Conservation (phyloP, 2,113 vertebrate species). For the Gymnogyps californianus region DNA sequence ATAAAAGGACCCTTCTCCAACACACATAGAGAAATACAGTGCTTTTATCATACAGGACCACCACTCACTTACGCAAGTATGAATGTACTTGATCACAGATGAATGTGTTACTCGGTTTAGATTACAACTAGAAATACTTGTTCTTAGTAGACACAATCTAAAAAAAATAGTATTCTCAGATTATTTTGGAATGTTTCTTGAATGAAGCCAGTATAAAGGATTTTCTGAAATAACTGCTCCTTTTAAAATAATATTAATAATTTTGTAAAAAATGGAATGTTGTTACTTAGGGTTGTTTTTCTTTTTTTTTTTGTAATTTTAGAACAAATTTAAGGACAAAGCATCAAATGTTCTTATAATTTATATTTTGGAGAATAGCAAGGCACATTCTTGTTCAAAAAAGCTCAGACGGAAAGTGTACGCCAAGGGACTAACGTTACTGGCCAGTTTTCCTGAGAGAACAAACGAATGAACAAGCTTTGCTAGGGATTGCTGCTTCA, state of each 20-base stretch:
- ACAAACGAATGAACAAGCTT: background rate
- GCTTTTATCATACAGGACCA: background rate
- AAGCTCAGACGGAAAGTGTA: background rate
- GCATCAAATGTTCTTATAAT: background rate
- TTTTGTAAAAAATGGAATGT: background rate
- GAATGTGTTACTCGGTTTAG: background rate
- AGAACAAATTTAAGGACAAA: background rate
- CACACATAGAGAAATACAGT: background rate
- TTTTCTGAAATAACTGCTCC: constrained; percentile 15
- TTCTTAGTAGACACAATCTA: background rate
- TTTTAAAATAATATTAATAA: background rate
- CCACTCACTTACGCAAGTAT: background rate
- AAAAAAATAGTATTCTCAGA: background rate
- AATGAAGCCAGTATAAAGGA: background rate
- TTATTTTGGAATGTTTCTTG: background rate
- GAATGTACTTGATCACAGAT: background rate
- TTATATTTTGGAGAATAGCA: background rate
- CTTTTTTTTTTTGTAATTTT: background rate
- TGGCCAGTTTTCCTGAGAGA: background rate
- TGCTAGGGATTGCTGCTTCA: background rate
- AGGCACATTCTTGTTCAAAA: background rate
- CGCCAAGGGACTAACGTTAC: rapidly evolving
- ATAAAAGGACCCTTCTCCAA: background rate
- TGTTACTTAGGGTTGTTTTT: background rate
- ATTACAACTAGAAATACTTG: background rate